phyloP scores from a whole-genome alignment of 2,888 invertebrate genomes.

The Lumbricus terrestris region DNA sequence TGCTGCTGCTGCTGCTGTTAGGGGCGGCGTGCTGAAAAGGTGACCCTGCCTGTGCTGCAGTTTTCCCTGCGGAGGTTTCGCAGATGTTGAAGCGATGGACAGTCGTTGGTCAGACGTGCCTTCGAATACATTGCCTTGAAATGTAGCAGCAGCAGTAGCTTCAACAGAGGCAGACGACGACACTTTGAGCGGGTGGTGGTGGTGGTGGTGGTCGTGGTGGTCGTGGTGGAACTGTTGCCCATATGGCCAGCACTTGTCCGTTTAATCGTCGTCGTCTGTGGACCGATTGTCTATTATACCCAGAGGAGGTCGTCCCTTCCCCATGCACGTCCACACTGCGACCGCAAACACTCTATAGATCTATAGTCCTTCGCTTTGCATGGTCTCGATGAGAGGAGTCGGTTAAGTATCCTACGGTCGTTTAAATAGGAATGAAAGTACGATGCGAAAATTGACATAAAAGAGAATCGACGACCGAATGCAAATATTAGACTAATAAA shows the following conservation, averaged over 20 bases:
- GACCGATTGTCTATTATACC: background rate
- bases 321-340: background rate
- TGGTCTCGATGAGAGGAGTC: background rate
- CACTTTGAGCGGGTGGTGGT: background rate
- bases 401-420: background rate
- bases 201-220: too few species aligned
- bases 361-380: too few species aligned
- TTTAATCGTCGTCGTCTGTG: background rate
- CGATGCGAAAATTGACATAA: background rate
- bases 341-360: background rate
- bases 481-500: background rate
- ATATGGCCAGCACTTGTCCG: conserved; percentile 3
- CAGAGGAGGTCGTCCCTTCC: background rate
- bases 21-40: background rate
- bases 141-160: background rate
- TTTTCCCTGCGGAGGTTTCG: background rate
- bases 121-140: background rate
- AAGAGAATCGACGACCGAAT: background rate
- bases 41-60: background rate
- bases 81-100: background rate
- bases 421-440: background rate
- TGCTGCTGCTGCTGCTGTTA: too few species aligned
- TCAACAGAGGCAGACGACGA: background rate
- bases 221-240: background rate
- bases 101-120: background rate